phyloP scores from a whole-genome alignment of 2,888 invertebrate genomes.

The Noctua janthe region DNA sequence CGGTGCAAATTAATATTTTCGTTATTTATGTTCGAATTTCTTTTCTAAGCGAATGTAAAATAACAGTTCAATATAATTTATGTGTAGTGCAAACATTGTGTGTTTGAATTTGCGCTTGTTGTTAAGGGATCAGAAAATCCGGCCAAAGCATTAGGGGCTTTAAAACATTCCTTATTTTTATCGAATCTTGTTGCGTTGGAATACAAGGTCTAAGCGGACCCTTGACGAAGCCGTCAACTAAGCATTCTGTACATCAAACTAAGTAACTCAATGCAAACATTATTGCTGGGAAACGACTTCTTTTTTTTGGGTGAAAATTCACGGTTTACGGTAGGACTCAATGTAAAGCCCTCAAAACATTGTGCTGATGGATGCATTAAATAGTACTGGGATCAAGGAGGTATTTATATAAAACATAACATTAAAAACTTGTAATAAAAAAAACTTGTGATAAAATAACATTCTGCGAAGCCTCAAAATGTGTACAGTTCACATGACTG shows the following conservation, averaged over 20 bases:
- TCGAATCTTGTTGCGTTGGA: not conserved
- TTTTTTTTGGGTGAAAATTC: too few relatives aligned
- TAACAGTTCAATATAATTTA: conserved; percentile 50
- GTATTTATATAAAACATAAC: too few relatives aligned
- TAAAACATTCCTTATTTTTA: conserved; percentile 9
- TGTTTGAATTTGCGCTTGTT: conserved; percentile 37
- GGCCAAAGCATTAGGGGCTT: conserved; percentile 6
- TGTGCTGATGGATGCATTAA: too few relatives aligned
- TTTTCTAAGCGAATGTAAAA: conserved; percentile 44
- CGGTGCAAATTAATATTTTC: conserved; percentile 59
- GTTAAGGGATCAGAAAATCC: conserved; percentile 39
- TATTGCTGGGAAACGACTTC: too few relatives aligned
- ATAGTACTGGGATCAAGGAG: too few relatives aligned
- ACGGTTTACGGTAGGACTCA: too few relatives aligned
- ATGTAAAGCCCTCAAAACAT: too few relatives aligned
- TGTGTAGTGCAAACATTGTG: conserved; percentile 36
- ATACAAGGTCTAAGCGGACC: too few relatives aligned
- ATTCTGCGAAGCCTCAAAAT: not conserved
- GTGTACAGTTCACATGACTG: not conserved
- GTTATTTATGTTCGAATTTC: conserved; percentile 51
- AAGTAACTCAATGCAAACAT: too few relatives aligned
- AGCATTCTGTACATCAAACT: too few relatives aligned
- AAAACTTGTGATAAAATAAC: not conserved
- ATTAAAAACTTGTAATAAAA: too few relatives aligned
- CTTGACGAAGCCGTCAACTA: too few relatives aligned